phyloP scores from a whole-genome alignment of 2,888 invertebrate species.

The Oxycera nigricornis region DNA sequence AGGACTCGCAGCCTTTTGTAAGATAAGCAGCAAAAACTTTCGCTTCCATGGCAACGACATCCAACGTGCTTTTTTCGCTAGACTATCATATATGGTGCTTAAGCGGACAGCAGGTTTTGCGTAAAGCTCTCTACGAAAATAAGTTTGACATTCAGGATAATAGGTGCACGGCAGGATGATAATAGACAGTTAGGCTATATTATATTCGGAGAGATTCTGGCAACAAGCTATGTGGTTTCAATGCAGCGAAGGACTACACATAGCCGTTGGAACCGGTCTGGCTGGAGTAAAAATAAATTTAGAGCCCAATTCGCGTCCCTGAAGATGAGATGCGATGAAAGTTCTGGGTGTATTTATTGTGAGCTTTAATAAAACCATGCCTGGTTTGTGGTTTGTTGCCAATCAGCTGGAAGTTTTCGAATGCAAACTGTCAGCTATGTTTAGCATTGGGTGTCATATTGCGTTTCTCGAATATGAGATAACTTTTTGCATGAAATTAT shows the following conservation, averaged over 20 bases:
- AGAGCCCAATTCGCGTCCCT: slow-evolving; percentile 1
- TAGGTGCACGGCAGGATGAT: slow-evolving; percentile 20
- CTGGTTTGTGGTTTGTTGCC: background rate
- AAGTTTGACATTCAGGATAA: slow-evolving; percentile 1
- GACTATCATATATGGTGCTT: background rate
- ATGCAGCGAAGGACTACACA: background rate
- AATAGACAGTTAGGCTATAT: background rate
- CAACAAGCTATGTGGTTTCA: background rate
- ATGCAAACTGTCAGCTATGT: background rate
- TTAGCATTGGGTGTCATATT: background rate
- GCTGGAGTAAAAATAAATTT: slow-evolving; percentile 20
- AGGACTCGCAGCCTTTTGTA: background rate
- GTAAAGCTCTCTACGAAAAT: slow-evolving; percentile 10
- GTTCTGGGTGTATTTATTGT: background rate
- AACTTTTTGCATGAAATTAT: slow-evolving; percentile 29
- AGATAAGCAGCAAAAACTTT: slow-evolving; percentile 23
- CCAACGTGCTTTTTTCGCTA: slow-evolving; percentile 28
- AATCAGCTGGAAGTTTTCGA: slow-evolving; percentile 12
- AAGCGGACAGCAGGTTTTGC: background rate
- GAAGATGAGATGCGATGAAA: background rate
- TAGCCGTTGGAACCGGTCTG: slow-evolving; percentile 4
- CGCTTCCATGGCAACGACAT: slow-evolving; percentile 24
- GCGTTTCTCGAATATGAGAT: slow-evolving; percentile 22
- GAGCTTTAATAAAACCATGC: slow-evolving; percentile 10
- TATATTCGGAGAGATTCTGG: background rate